These are phyloP conservation scores for Phyllostomus discolor DNA, from an alignment of 2,113 vertebrate genomes.

Conservation along the genomic window DNA sequence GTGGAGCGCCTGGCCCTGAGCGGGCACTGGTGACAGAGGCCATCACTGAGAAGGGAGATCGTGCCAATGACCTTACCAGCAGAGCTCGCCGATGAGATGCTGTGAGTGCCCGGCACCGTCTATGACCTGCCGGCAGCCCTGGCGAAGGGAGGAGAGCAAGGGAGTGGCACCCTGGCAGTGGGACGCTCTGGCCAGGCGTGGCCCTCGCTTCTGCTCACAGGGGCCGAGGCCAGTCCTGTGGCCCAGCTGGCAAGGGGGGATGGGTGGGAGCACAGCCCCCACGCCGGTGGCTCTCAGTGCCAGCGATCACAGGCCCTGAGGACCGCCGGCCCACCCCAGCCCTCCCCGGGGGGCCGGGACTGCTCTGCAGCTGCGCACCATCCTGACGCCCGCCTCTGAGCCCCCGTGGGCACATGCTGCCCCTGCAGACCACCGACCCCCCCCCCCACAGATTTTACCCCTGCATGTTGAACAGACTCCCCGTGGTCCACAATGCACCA, in stretches of 20 bases:
- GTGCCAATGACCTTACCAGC: not conserved
- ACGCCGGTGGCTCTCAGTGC: not conserved
- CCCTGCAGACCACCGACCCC: too few species aligned
- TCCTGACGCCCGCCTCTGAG: not conserved
- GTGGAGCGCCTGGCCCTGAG: not conserved
- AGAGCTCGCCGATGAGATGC: not conserved
- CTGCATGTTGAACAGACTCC: not conserved
- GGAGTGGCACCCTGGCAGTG: not conserved
- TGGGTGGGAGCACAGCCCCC: not conserved
- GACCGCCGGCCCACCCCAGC: not conserved
- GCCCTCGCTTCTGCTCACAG: not conserved
- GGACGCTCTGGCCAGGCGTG: not conserved
- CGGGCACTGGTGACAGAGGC: not conserved
- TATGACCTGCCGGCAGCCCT: not conserved
- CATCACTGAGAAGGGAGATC: not conserved
- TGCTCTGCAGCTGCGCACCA: not conserved
- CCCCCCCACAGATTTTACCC: fast-evolving
- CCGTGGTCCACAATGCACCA: too few species aligned
- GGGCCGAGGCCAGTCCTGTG: fast-evolving
- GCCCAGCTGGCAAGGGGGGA: not conserved
- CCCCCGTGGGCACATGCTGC: fast-evolving
- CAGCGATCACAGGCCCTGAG: not conserved
- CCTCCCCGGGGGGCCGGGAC: fast-evolving
- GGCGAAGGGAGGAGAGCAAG: not conserved
- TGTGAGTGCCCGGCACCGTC: not conserved